phyloP scores from a whole-genome alignment of 2,888 invertebrate genomes.

The Cryptocheilus praepositus region DNA sequence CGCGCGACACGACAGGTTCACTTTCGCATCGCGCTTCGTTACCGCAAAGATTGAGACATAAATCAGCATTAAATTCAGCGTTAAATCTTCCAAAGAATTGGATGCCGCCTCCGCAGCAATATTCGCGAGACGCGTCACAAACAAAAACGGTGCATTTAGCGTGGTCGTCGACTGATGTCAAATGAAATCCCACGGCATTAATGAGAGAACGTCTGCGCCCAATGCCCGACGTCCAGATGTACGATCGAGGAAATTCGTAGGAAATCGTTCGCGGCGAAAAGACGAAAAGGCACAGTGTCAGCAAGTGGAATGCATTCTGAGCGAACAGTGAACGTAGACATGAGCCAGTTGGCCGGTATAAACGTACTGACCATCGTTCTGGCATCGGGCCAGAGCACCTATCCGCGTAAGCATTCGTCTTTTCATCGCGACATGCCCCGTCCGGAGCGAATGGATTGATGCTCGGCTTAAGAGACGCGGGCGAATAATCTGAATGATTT shows the following conservation, averaged over 20 bases:
- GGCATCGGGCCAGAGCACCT: conserved; percentile 61
- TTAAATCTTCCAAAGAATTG: no score
- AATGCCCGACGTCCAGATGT: no score
- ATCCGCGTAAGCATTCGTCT: conserved; percentile 65
- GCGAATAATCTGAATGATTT: conserved; percentile 60
- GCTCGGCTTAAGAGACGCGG: conserved; percentile 60
- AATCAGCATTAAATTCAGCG: no score
- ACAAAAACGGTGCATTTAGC: no score
- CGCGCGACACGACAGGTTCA: no score
- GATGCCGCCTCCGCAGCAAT: no score
- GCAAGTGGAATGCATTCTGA: conserved; percentile 31
- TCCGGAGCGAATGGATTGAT: conserved; percentile 63
- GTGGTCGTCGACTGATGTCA: no score
- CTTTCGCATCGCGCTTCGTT: no score
- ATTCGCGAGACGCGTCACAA: no score
- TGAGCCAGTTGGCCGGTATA: conserved; percentile 53
- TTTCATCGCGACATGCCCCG: conserved; percentile 64
- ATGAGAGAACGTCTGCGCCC: no score
- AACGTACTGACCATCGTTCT: conserved; percentile 45
- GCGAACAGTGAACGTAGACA: conserved; percentile 23
- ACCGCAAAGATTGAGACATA: no score
- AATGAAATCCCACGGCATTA: no score
- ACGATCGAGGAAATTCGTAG: conserved; percentile 4
- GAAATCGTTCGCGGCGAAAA: conserved; percentile 34
- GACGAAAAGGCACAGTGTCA: conserved; percentile 23